A percentile compares a stretch with the other conserved stretches of the same genome.
phyloP scores from a whole-genome alignment of 1,140 invertebrate genomes.

The Scaptodrosophila lebanonensis region DNA sequence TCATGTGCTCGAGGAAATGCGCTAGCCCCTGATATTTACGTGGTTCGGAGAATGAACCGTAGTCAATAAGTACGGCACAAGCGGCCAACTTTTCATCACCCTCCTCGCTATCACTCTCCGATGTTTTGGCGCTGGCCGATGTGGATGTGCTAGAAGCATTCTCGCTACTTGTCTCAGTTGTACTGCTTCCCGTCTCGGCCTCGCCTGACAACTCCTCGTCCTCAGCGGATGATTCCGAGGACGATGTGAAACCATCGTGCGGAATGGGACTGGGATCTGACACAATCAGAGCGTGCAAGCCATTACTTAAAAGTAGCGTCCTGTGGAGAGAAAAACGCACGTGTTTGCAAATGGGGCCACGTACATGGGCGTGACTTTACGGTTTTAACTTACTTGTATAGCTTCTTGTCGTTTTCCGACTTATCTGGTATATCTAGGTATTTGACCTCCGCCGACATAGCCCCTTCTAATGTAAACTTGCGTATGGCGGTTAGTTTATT shows the following conservation, averaged over 20 bases:
- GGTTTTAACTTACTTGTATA: constrained; percentile 77
- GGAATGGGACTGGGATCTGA: constrained; percentile 79
- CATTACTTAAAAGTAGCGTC: constrained; percentile 83
- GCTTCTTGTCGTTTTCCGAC: constrained; percentile 81
- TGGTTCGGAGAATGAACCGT: constrained; percentile 85
- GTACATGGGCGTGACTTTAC: too few species aligned
- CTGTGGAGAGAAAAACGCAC: constrained; percentile 70
- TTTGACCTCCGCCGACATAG: constrained; percentile 31
- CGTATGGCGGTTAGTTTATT: background rate
- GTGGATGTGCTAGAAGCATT: constrained; percentile 48
- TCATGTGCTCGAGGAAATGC: constrained; percentile 97
- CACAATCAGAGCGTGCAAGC: constrained; percentile 83
- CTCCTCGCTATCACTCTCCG: constrained; percentile 74
- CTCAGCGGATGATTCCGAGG: constrained; percentile 47
- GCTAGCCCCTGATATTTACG: constrained; percentile 89
- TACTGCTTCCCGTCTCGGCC: constrained; percentile 22
- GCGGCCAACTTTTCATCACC: constrained; percentile 81
- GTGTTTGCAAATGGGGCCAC: background rate
- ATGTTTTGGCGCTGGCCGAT: constrained; percentile 55
- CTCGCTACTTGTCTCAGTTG: constrained; percentile 24
- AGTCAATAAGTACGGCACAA: constrained; percentile 83
- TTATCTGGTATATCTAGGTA: constrained; percentile 79
- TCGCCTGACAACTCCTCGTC: constrained; percentile 16
- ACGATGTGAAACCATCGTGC: constrained; percentile 58
- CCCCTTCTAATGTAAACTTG: background rate